Evolutionary conservation across 1,140 invertebrate species (phyloP).

Genomic region (Hypsibius dujardini): DNA sequence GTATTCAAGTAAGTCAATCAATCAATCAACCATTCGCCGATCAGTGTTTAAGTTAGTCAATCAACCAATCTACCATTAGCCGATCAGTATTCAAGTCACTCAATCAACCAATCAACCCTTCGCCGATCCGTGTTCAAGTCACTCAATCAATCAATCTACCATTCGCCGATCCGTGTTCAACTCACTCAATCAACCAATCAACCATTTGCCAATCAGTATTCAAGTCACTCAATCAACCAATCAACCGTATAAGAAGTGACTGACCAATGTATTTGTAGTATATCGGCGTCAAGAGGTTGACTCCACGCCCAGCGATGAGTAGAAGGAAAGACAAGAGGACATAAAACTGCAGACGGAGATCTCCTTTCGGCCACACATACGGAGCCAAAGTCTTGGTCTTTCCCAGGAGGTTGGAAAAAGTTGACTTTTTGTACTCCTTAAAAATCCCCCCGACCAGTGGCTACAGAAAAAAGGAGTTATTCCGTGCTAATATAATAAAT

Average conservation of each 20-base stretch:
- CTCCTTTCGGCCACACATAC: conserved; percentile 83
- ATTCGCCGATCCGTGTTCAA: too few relatives aligned
- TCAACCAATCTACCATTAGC: too few relatives aligned
- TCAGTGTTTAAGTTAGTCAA: too few relatives aligned
- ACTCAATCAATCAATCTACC: too few relatives aligned
- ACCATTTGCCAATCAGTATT: too few relatives aligned
- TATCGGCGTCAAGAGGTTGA: conserved; percentile 80
- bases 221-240: neutral
- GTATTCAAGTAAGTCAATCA: too few relatives aligned
- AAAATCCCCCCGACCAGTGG: conserved; percentile 18
- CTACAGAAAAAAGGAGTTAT: neutral
- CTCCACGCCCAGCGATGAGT: conserved; percentile 57
- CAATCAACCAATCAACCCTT: too few relatives aligned
- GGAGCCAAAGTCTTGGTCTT: conserved; percentile 62
- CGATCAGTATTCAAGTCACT: too few relatives aligned
- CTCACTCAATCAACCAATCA: too few relatives aligned
- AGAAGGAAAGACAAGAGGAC: conserved; percentile 65
- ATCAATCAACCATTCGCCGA: too few relatives aligned
- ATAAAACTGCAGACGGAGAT: conserved; percentile 51
- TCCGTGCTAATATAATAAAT: neutral
- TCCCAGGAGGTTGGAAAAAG: conserved; percentile 37
- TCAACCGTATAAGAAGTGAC: conserved; percentile 25
- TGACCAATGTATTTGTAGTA: conserved; percentile 68
- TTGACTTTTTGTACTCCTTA: conserved; percentile 19
- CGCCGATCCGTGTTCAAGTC: too few relatives aligned